Conservation (phyloP, 2,888 invertebrate species). For the Brachylomia viminalis region DNA sequence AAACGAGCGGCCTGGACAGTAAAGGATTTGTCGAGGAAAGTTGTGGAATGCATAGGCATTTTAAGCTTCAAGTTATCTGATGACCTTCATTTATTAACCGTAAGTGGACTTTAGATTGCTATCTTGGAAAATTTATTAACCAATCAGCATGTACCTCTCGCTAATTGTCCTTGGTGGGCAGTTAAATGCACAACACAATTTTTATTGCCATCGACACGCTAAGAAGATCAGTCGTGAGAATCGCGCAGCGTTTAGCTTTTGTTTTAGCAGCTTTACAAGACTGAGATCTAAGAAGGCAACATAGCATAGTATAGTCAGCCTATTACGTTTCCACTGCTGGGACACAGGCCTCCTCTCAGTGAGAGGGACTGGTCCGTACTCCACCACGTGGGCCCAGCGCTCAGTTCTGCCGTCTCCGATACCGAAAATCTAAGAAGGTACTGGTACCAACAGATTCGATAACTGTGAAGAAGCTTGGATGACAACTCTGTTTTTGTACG, state of each 20-base stretch:
- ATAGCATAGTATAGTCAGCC: background rate
- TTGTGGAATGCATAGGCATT: no score
- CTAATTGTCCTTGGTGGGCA: background rate
- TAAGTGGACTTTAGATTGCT: slow-evolving; percentile 7
- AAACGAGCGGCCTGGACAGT: no score
- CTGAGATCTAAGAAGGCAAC: background rate
- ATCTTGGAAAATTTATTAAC: background rate
- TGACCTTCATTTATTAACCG: background rate
- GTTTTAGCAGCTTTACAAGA: background rate
- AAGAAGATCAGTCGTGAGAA: background rate
- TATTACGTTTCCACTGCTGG: background rate
- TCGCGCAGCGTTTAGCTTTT: background rate
- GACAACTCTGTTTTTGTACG: no score
- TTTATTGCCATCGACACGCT: no score
- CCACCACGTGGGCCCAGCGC: background rate
- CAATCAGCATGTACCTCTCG: background rate
- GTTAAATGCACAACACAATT: background rate
- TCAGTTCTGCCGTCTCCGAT: no score
- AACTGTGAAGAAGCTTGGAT: no score
- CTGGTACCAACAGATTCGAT: no score
- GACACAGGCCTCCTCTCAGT: background rate
- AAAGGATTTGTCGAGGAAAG: no score
- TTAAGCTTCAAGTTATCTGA: no score
- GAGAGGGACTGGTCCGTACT: background rate
- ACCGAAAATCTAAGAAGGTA: no score